A percentile compares a stretch with the other conserved stretches of the same genome.
Conservation (phyloP, 2,797 vertebrate species). For the Atherinosoma microstoma region DNA sequence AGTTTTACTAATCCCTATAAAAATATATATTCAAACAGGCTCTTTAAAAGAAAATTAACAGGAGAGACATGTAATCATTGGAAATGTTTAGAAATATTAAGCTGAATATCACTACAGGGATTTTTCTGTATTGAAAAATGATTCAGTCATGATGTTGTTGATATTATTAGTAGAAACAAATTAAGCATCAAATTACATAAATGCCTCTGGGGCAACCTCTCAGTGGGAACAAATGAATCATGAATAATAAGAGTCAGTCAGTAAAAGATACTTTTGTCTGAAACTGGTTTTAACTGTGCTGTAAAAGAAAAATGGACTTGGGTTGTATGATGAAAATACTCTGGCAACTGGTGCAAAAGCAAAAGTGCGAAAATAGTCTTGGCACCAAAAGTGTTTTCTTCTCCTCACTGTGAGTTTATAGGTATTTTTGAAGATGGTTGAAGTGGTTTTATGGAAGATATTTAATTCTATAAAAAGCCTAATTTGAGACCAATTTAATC, state of each 20-base stretch:
- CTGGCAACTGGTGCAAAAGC: slow-evolving; percentile 3
- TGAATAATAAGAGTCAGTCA: slow-evolving; percentile 42
- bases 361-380: slow-evolving; percentile 40
- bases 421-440: slow-evolving; percentile 56
- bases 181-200: slow-evolving; percentile 58
- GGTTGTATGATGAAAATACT: not conserved
- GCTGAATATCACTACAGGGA: not conserved
- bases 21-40: too few relatives aligned
- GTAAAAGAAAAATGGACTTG: slow-evolving; percentile 6
- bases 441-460: slow-evolving; percentile 66
- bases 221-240: slow-evolving; percentile 50
- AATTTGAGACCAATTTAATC: slow-evolving; percentile 58
- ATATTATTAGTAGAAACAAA: too few relatives aligned
- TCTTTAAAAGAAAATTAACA: too few relatives aligned
- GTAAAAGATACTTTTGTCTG: slow-evolving; percentile 29
- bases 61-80: not conserved
- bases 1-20: too few relatives aligned
- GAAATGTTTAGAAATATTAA: not conserved
- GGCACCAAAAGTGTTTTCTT: slow-evolving; percentile 56
- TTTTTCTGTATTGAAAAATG: slow-evolving; percentile 29
- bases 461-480: slow-evolving; percentile 62
- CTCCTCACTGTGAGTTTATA: slow-evolving; percentile 52
- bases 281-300: slow-evolving; percentile 49
- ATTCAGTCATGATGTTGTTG: slow-evolving; percentile 20
- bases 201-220: slow-evolving; percentile 48